Evolutionary conservation across 2,888 invertebrate species (phyloP).

Genomic region (Camponotus fellah): DNA sequence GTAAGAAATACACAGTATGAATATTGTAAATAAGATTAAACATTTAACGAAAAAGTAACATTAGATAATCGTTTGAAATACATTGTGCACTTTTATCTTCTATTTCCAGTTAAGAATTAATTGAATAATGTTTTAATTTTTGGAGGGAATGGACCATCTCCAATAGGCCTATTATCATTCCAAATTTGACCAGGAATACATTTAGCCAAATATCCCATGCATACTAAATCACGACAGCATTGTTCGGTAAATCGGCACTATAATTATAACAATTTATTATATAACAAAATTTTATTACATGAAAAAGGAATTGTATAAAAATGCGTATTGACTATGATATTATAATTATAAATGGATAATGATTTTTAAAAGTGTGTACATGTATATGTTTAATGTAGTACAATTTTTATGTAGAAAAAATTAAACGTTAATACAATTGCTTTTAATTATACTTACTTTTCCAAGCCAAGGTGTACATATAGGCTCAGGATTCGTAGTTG

Average conservation of each 20-base stretch:
- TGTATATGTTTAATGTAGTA: not conserved
- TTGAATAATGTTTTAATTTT: not conserved
- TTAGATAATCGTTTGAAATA: not conserved
- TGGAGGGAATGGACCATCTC: constrained; percentile 7
- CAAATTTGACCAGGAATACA: not conserved
- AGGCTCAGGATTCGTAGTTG: not conserved
- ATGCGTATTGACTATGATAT: not conserved
- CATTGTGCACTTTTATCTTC: not conserved
- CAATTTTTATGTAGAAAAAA: not conserved
- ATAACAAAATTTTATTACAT: not conserved
- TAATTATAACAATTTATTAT: constrained; percentile 15
- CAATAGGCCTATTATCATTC: constrained; percentile 3
- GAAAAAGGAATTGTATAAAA: not conserved
- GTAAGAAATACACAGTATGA: not conserved
- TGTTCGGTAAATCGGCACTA: not conserved
- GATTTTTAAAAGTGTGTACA: not conserved
- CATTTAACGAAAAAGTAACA: not conserved
- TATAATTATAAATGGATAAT: constrained; percentile 7
- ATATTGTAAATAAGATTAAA: not conserved
- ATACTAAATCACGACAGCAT: constrained; percentile 6
- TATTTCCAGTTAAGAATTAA: not conserved
- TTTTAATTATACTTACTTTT: constrained; percentile 3
- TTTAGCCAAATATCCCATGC: not conserved
- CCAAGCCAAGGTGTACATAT: not conserved
- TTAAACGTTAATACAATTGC: not conserved